phyloP scores from a whole-genome alignment of 2,797 vertebrate genomes.

The Carduelis carduelis region DNA sequence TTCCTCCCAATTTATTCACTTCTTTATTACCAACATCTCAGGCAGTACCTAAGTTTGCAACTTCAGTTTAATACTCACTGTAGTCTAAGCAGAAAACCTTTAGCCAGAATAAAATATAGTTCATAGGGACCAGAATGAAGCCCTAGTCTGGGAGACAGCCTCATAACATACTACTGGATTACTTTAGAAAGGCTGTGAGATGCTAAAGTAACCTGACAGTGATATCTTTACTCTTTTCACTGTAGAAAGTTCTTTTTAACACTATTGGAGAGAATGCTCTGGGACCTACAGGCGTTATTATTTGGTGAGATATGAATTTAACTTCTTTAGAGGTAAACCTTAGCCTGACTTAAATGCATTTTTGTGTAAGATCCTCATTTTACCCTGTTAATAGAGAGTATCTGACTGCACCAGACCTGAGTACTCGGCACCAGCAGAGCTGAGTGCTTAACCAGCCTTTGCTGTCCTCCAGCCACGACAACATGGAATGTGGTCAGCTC shows the following conservation, averaged over 20 bases:
- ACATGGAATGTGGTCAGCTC: not conserved
- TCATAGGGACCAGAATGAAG: not conserved
- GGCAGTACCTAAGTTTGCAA: not conserved
- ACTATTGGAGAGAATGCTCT: slow-evolving; percentile 81
- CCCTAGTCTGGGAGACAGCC: not conserved
- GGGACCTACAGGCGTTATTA: slow-evolving; percentile 80
- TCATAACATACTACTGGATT: not conserved
- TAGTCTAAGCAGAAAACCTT: not conserved
- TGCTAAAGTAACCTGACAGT: not conserved
- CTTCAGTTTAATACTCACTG: not conserved
- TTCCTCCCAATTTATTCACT: not conserved
- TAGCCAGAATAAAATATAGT: not conserved
- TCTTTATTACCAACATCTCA: not conserved
- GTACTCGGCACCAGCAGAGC: not conserved
- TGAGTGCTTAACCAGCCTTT: not conserved
- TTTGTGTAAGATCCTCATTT: not conserved
- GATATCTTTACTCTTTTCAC: slow-evolving; percentile 1
- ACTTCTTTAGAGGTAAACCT: slow-evolving; percentile 78
- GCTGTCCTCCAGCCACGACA: not conserved
- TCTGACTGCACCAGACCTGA: not conserved
- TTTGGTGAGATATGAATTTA: slow-evolving; percentile 83
- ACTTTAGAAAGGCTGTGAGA: not conserved
- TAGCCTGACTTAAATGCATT: not conserved
- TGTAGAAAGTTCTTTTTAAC: slow-evolving; percentile 81
- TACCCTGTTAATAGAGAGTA: not conserved